A percentile compares a stretch with the other conserved stretches of the same genome.
Evolutionary conservation across 2,888 invertebrate genomes (phyloP).

Genomic region (Cactoblastis cactorum): DNA sequence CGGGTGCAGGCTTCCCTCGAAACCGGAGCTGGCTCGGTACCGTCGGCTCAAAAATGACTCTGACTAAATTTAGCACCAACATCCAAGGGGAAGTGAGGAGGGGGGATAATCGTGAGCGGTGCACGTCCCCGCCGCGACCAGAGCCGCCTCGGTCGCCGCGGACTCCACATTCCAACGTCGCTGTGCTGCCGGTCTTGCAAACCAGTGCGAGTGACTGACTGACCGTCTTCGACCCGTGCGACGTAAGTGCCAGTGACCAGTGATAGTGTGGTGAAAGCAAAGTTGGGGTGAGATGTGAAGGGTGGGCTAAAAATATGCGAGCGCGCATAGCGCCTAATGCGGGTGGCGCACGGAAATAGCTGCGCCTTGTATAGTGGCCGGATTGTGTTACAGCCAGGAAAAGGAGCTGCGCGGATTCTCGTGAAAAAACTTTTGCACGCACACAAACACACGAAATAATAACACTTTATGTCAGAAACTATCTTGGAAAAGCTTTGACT

Average conservation of each 20-base stretch:
- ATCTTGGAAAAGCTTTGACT: neutral
- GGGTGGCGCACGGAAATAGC: conserved; percentile 47
- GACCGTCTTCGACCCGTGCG: conserved; percentile 76
- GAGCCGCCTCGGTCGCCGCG: conserved; percentile 85
- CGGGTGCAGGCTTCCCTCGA: conserved; percentile 43
- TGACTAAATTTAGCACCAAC: conserved; percentile 53
- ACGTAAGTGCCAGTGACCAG: conserved; percentile 73
- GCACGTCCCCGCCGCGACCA: conserved; percentile 52
- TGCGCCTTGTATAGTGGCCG: conserved; percentile 66
- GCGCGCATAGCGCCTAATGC: conserved; percentile 50
- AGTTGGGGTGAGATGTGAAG: conserved; percentile 30
- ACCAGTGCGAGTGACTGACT: conserved; percentile 67
- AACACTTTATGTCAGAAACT: neutral
- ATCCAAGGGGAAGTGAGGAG: conserved; percentile 26
- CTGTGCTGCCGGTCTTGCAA: conserved; percentile 67
- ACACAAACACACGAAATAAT: conserved; percentile 1
- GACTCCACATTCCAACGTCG: conserved; percentile 85
- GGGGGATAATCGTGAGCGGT: conserved; percentile 29
- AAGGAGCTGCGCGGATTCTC: conserved; percentile 19
- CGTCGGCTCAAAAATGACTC: conserved; percentile 66
- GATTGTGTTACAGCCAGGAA: conserved; percentile 61
- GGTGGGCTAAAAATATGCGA: conserved; percentile 56
- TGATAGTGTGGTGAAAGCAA: conserved; percentile 45
- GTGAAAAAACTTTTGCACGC: neutral
- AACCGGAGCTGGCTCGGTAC: conserved; percentile 70